These are phyloP conservation scores for Pangasius krempfi DNA, from an alignment of 2,797 vertebrate genomes.

Conservation along the genomic window DNA sequence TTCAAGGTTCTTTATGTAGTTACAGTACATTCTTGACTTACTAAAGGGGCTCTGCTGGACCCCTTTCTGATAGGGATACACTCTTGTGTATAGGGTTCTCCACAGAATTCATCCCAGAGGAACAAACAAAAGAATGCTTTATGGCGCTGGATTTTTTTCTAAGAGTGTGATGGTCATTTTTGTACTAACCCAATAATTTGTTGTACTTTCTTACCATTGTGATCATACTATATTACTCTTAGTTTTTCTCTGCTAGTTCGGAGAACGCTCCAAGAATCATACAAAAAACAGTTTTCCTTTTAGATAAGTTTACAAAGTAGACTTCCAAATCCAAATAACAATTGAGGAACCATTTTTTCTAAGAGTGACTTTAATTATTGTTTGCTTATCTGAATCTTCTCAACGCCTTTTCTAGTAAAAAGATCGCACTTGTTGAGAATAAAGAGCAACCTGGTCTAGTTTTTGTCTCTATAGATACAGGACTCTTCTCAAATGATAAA, in stretches of 20 bases:
- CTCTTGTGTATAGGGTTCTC: too few relatives aligned
- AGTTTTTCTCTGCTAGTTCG: neutral
- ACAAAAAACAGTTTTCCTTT: neutral
- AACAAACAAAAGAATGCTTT: neutral
- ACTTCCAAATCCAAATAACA: neutral
- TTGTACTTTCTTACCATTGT: neutral
- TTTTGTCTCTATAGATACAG: slow-evolving; percentile 65
- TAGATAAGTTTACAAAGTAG: neutral
- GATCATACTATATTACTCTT: neutral
- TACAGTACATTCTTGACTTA: neutral
- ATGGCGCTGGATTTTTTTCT: neutral
- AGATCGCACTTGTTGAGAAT: neutral
- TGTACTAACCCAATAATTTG: neutral
- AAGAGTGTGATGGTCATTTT: neutral
- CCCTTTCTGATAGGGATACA: neutral
- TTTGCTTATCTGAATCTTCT: neutral
- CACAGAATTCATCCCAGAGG: neutral
- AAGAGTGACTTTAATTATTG: neutral
- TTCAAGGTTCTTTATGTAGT: neutral
- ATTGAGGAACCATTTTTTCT: neutral
- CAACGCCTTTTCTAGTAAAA: neutral
- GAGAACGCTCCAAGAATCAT: neutral
- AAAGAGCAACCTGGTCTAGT: neutral
- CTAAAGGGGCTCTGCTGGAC: neutral
- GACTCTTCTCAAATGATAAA: slow-evolving; percentile 81